A percentile compares a stretch with the other conserved stretches of the same genome.
phyloP scores from a whole-genome alignment of 2,113 vertebrate species.

The Anoura caudifer region DNA sequence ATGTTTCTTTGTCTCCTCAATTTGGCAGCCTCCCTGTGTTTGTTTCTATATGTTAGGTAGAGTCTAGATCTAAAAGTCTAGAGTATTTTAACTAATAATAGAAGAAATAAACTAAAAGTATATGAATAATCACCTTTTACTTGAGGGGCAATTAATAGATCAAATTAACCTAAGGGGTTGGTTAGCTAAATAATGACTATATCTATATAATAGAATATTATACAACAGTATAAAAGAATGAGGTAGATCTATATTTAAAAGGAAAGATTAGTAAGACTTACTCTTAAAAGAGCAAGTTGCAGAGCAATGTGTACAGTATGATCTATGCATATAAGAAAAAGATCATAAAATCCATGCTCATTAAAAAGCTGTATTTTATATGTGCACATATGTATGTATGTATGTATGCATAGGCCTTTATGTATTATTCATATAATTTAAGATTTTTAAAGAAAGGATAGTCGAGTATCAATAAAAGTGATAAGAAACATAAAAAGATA shows the following conservation, averaged over 20 bases:
- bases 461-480: background rate
- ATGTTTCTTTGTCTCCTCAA: too few species aligned
- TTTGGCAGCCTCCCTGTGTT: too few species aligned
- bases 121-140: background rate
- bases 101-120: constrained; percentile 18
- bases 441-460: constrained; percentile 7
- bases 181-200: constrained; percentile 4
- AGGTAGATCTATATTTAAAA: background rate
- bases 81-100: background rate
- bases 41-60: too few species aligned
- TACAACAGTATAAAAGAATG: background rate
- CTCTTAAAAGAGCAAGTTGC: background rate
- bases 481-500: background rate
- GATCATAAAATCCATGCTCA: background rate
- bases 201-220: background rate
- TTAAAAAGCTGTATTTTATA: background rate
- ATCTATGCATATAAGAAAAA: background rate
- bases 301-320: background rate
- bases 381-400: background rate
- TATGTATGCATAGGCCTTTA: background rate
- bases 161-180: background rate
- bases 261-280: background rate
- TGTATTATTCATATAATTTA: background rate
- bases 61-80: background rate
- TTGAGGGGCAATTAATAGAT: background rate